Evolutionary conservation across 37 sponge, comb jelly and placozoan genomes (phyloP).

Genomic region (Spongilla lacustris): DNA sequence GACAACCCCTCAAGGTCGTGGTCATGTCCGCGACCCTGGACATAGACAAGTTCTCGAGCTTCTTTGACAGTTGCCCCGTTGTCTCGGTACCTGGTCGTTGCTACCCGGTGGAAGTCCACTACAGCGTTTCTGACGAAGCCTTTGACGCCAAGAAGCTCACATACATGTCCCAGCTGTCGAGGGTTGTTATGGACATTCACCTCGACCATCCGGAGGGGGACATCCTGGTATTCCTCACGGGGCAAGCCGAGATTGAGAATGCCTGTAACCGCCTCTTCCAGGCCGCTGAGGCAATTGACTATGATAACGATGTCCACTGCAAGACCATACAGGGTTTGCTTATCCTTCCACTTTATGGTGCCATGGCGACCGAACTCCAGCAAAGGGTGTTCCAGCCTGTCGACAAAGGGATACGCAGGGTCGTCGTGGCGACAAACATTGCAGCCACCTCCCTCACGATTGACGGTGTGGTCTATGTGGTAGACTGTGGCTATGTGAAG

Average conservation of each 20-base stretch:
- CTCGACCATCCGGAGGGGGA: slow-evolving; percentile 78
- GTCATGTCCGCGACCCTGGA: slow-evolving; percentile 93
- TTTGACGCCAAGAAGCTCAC: slow-evolving; percentile 71
- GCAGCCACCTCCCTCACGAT: slow-evolving; percentile 93
- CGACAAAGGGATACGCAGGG: slow-evolving; percentile 56
- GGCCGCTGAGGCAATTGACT: slow-evolving; percentile 79
- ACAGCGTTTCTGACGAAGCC: slow-evolving; percentile 49
- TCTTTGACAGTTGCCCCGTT: slow-evolving; percentile 85
- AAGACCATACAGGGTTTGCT: slow-evolving; percentile 60
- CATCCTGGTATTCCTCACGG: slow-evolving; percentile 88
- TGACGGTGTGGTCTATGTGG: slow-evolving; percentile 87
- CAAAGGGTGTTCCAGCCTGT: slow-evolving; percentile 76
- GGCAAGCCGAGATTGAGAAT: slow-evolving; percentile 86
- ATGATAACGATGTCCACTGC: slow-evolving; percentile 76
- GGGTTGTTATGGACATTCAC: slow-evolving; percentile 88
- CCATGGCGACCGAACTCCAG: slow-evolving; percentile 85
- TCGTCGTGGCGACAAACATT: slow-evolving; percentile 92
- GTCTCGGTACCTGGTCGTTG: slow-evolving; percentile 84
- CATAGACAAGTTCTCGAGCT: slow-evolving; percentile 68
- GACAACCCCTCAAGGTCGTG: slow-evolving; percentile 60
- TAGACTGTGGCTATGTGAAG: slow-evolving; percentile 89
- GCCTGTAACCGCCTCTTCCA: slow-evolving; percentile 80
- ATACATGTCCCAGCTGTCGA: slow-evolving; percentile 71
- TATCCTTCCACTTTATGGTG: slow-evolving; percentile 85
- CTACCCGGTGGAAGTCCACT: slow-evolving; percentile 71